Base-by-base conservation (phyloP, 2,797 vertebrate genomes). In the Anisognathus igniventris region DNA sequence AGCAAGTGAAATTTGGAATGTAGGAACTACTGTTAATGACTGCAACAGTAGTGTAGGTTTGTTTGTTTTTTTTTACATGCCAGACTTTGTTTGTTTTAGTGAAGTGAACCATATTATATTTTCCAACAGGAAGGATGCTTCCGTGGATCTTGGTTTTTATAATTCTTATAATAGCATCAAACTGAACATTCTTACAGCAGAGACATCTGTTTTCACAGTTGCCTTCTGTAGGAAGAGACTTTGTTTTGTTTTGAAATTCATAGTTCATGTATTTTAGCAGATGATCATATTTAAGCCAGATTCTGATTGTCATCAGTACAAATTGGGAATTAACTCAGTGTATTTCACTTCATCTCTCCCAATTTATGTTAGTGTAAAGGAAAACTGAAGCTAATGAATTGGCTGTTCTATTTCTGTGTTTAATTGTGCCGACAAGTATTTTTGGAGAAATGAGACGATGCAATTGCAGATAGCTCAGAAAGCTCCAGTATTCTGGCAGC, bases 141-240 rank as follows among this genome's bases (percentile, higher is more conserved):
- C 73, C 53, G 22, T 84, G 83, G 33, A 86, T 90, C 82, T 86
- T 81, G n/a, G 1, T 50, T 90, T 88, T 90, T 79, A 31, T 80
- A 86, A 71, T 95, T 86, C 82, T 81, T 95, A 51, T 80, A 92
- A 90, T 90, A 96, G 83, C 88, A 87, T 88, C 80, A 82, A 84
- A 90, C 74, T 88, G 88, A 94, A 74, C 81, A 82, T 88, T 90
- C 66, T 92, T 92, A 84, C 53, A 84, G 86, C 86, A 88, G 53
- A 93, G 90, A 94, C 88, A 90, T 92, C 93, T 93, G 93, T 94
- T 95, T 94, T 93, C 88, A 85, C 90, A 90, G 83, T 90, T 1
- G 42, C 92, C 83, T 94, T 96, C 92, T 95, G 92, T 93, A 93
- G 77, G 77, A 94, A 88, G 88, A 86, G 88, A 70, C 66, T 80